Percentiles rank a stretch among this genome's conserved stretches.
These are phyloP conservation scores for Thera britannica DNA, from an alignment of 2,888 invertebrate species.

Conservation along the genomic window DNA sequence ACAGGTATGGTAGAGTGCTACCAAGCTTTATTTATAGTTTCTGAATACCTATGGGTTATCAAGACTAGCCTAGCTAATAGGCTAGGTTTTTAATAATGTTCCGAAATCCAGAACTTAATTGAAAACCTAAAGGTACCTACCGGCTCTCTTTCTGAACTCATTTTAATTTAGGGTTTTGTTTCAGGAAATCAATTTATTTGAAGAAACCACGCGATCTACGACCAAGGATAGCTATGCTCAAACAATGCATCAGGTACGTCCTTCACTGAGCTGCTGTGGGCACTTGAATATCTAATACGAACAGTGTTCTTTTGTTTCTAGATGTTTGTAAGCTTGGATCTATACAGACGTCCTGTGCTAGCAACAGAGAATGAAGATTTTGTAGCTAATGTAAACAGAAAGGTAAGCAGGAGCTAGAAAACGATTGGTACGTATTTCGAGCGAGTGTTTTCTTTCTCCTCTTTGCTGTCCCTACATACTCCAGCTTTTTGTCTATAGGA, in stretches of 20 bases:
- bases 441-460: no score
- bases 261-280: no score
- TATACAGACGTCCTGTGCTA: constrained; percentile 76
- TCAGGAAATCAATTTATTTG: constrained; percentile 73
- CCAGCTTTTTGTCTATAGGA: constrained; percentile 54
- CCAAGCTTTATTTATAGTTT: no score
- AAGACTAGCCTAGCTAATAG: no score
- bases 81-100: no score
- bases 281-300: neutral
- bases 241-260: constrained; percentile 72
- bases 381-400: constrained; percentile 83
- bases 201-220: constrained; percentile 55
- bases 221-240: constrained; percentile 69
- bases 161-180: constrained; percentile 9
- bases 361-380: constrained; percentile 85
- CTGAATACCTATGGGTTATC: no score
- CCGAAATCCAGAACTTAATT: no score
- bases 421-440: no score
- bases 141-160: no score
- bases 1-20: constrained; percentile 53
- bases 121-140: no score
- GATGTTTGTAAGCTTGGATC: constrained; percentile 75
- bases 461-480: no score
- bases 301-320: constrained; percentile 51
- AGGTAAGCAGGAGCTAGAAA: constrained; percentile 58